Evolutionary conservation across 1,140 invertebrate species (phyloP).

Genomic region (Sinonovacula constricta): DNA sequence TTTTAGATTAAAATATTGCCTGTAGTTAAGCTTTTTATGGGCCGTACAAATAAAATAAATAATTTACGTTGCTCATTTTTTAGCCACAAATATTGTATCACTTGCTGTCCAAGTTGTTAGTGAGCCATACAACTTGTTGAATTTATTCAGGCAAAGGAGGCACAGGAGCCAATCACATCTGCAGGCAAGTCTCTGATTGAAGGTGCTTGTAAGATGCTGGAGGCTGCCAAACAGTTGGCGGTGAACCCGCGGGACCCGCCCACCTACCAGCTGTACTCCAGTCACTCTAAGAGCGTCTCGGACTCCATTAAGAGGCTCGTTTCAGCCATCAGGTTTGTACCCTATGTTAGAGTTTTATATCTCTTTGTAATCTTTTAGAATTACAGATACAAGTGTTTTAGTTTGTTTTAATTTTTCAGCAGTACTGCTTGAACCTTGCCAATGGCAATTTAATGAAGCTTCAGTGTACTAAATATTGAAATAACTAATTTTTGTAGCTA

Average conservation of each 20-base stretch:
- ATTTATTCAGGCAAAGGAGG: conserved; percentile 76
- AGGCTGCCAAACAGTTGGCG: conserved; percentile 92
- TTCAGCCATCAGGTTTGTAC: conserved; percentile 87
- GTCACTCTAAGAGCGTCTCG: conserved; percentile 95
- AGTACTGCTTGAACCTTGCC: too few relatives aligned
- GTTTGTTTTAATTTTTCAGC: too few relatives aligned
- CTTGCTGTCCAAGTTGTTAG: background rate
- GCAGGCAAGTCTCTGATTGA: conserved; percentile 90
- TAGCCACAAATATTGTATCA: background rate
- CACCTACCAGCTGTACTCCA: conserved; percentile 95
- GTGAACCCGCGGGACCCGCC: conserved; percentile 93
- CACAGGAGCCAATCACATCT: conserved; percentile 91
- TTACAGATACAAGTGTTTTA: too few relatives aligned
- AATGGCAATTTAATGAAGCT: too few relatives aligned
- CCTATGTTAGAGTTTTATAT: too few relatives aligned
- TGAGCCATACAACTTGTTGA: background rate
- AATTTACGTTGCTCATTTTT: too few relatives aligned
- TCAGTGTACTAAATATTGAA: too few relatives aligned
- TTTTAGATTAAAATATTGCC: background rate
- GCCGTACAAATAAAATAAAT: too few relatives aligned
- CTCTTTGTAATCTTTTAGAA: too few relatives aligned
- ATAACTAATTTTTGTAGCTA: too few relatives aligned
- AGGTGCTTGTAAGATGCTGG: conserved; percentile 93
- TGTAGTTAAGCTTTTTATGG: background rate
- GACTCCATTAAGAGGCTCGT: conserved; percentile 97